Conservation (phyloP, 2,797 vertebrate genomes). For the Gymnopithys bicolor region DNA sequence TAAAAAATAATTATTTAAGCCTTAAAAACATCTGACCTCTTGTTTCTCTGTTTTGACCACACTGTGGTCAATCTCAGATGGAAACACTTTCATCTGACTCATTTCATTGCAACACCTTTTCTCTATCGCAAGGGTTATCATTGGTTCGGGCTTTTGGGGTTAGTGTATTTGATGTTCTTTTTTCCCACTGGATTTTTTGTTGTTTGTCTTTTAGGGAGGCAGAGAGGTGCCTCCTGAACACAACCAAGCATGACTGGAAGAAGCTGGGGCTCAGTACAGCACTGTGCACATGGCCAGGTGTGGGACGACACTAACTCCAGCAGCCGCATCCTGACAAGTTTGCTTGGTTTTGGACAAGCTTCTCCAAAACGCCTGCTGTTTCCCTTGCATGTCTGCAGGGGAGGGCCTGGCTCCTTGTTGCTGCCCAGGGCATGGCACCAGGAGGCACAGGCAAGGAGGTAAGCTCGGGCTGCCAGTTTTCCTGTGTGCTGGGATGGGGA, state of each 20-base stretch:
- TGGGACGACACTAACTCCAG: accelerated
- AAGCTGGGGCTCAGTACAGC: accelerated
- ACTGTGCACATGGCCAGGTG: accelerated
- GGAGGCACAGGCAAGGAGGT: background rate
- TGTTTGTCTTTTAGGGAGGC: background rate
- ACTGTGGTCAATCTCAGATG: background rate
- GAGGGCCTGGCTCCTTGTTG: background rate
- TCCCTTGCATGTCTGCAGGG: accelerated
- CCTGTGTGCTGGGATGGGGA: background rate
- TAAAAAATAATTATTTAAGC: background rate
- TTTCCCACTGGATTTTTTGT: background rate
- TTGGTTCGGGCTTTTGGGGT: background rate
- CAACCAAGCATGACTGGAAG: accelerated
- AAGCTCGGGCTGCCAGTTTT: background rate
- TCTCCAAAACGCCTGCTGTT: background rate
- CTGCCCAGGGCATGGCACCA: accelerated
- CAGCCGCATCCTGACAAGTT: background rate
- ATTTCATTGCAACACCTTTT: background rate
- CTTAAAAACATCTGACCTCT: background rate
- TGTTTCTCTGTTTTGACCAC: background rate
- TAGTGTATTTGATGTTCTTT: background rate
- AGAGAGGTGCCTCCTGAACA: background rate
- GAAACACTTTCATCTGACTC: background rate
- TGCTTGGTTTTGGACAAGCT: background rate
- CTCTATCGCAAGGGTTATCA: accelerated